These are phyloP conservation scores for Diorhabda sublineata DNA, from an alignment of 1,140 invertebrate species.

Conservation along the genomic window DNA sequence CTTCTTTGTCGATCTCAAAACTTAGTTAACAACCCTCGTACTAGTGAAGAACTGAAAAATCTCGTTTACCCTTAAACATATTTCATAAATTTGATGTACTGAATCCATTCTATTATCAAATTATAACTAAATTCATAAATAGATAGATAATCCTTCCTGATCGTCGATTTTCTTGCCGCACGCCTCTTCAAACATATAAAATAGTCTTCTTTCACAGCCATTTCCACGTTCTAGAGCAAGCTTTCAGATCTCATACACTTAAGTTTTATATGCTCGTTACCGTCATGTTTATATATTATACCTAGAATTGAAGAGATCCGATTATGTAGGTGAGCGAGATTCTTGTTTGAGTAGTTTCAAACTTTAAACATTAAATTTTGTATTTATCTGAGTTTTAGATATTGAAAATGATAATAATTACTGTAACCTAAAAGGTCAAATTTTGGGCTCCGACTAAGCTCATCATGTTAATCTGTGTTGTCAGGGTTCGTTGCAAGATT, in stretches of 20 bases:
- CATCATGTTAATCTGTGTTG: too few relatives aligned
- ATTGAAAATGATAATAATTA: neutral
- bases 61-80: too few relatives aligned
- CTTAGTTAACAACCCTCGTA: too few relatives aligned
- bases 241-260: constrained; percentile 2
- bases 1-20: too few relatives aligned
- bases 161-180: neutral
- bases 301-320: too few relatives aligned
- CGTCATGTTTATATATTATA: neutral
- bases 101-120: neutral
- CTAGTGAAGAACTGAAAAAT: too few relatives aligned
- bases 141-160: neutral
- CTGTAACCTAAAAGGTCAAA: too few relatives aligned
- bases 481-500: too few relatives aligned
- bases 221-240: neutral
- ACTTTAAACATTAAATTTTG: neutral
- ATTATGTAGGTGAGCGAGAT: neutral
- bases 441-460: too few relatives aligned
- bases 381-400: neutral
- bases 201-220: neutral
- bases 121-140: neutral
- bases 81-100: too few relatives aligned
- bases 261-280: neutral
- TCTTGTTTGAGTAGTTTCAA: neutral
- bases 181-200: neutral